Evolutionary conservation across 2,113 vertebrate species (phyloP), one percentile per base, ranked within the genome.

Genomic region (Anthoscopus minutus): DNA sequence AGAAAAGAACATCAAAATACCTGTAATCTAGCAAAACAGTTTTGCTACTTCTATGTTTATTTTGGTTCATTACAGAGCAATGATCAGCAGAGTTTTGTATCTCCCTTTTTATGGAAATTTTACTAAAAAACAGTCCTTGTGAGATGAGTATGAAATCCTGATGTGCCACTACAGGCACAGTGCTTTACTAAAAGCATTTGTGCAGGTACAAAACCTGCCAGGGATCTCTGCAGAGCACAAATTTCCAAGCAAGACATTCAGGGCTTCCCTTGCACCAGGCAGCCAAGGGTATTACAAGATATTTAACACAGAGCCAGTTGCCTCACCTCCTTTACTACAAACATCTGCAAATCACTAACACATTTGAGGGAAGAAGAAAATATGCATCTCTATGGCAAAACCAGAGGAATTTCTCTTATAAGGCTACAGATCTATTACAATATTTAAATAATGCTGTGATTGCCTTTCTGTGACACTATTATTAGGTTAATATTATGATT

Each of bases 401-500:
- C 1, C 11, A 80, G 78, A 71, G 16, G 19, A 92, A 56, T 79
- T 92, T 51, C 35, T 88, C 61, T 92, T n/a, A 24, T 20, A 87
- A 69, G 22, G 16, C 27, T 79, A 37, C 5, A 85, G 70, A 83
- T 60, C 30, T 78, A 61, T 79, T 73, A 92, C 10, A 87, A 33
- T 86, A 91, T 87, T 92, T 92, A 90, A 94, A 86, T 61, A 79
- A 87, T n/a, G 45, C 53, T 81, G 86, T 35, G n/a, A 92, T 67
- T 57, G 15, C 28, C 44, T 94, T 93, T 69, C 70, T 66, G 35
- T 51, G 33, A 76, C 78, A n/a, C 78, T 72, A 45, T 88, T 76
- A 94, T 93, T 92, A 92, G 87, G 33, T 62, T 89, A 95, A 92
- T 94, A 92, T 81, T 82, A 91, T 72, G 70, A 93, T 92, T 94